Evolutionary conservation across 2,113 vertebrate genomes (phyloP).

Genomic region (Stigmatopora argus): DNA sequence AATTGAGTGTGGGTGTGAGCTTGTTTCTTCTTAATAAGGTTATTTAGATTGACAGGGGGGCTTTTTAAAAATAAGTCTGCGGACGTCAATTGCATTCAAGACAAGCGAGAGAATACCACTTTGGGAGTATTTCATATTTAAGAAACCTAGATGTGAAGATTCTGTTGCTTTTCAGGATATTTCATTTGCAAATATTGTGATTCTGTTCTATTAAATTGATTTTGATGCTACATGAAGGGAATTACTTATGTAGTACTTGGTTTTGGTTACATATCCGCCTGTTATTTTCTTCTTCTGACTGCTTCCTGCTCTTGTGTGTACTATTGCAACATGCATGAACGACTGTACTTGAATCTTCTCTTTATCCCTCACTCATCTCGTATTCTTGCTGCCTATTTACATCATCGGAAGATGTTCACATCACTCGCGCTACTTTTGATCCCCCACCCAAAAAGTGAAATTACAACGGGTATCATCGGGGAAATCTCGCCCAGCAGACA

Average conservation of each 20-base stretch:
- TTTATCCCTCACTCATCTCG: conserved; percentile 10
- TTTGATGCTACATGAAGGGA: too few species aligned
- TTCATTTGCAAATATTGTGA: too few species aligned
- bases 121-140: not conserved
- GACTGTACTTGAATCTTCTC: not conserved
- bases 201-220: too few species aligned
- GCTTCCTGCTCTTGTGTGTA: conserved; percentile 17
- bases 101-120: not conserved
- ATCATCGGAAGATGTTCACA: conserved; percentile 45
- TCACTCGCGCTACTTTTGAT: conserved; percentile 24
- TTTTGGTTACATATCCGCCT: not conserved
- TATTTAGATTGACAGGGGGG: not conserved
- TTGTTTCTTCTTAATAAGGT: not conserved
- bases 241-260: too few species aligned
- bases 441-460: conserved; percentile 13
- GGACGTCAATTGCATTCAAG: not conserved
- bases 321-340: not conserved
- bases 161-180: too few species aligned
- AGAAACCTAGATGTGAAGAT: not conserved
- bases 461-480: conserved; percentile 4
- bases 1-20: not conserved
- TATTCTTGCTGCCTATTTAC: conserved; percentile 48
- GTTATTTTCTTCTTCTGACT: conserved; percentile 19
- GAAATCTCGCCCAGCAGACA: not conserved
- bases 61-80: not conserved